phyloP scores from a whole-genome alignment of 1,140 invertebrate genomes.

The Cylas formicarius region DNA sequence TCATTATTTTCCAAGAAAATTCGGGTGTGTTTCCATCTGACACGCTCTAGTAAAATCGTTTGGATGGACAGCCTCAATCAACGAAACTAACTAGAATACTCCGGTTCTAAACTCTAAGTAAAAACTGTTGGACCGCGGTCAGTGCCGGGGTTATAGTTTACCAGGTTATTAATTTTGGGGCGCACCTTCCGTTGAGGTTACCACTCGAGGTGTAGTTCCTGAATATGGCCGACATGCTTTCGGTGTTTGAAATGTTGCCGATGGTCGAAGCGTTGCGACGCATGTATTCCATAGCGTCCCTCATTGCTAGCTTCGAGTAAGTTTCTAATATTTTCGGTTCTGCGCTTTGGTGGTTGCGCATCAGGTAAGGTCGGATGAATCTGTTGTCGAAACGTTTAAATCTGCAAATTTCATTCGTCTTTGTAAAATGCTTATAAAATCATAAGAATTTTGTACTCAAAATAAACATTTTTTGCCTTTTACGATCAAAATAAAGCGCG shows the following conservation, averaged over 20 bases:
- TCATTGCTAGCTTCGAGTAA: constrained; percentile 87
- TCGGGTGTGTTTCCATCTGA: too few relatives aligned
- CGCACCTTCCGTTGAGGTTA: constrained; percentile 74
- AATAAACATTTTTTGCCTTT: too few relatives aligned
- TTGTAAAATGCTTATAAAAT: too few relatives aligned
- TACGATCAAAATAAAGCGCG: background rate
- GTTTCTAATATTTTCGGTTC: constrained; percentile 93
- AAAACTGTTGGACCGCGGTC: too few relatives aligned
- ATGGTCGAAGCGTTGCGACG: constrained; percentile 75
- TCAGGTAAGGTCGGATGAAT: constrained; percentile 81
- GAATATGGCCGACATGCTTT: constrained; percentile 85
- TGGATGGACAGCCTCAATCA: too few relatives aligned
- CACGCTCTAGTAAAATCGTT: too few relatives aligned
- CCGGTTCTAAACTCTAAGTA: too few relatives aligned
- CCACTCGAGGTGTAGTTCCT: constrained; percentile 72
- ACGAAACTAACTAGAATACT: too few relatives aligned
- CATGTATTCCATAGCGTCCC: constrained; percentile 88
- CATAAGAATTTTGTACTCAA: too few relatives aligned
- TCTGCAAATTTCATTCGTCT: too few relatives aligned
- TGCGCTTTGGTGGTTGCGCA: constrained; percentile 77
- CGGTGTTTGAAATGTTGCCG: constrained; percentile 73
- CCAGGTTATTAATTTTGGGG: constrained; percentile 36
- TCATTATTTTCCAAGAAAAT: too few relatives aligned
- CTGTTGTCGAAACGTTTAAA: constrained; percentile 92
- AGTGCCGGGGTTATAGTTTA: constrained; percentile 31